Base-by-base conservation (phyloP, 2,888 invertebrate species). In the Epirrhoe tristata region DNA sequence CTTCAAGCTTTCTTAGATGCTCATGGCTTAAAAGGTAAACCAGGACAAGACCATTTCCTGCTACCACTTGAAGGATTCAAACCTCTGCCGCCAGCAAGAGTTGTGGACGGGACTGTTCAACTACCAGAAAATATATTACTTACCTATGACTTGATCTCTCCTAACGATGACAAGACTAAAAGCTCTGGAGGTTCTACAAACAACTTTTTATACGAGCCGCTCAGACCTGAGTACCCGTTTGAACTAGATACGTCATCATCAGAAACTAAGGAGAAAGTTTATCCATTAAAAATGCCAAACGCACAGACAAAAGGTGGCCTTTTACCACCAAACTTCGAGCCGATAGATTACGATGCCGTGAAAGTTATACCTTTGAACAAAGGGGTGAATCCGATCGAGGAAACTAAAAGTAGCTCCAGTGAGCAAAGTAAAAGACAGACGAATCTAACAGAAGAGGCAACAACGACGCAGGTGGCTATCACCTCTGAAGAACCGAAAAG, bases 1-100 rank as follows among this genome's bases (percentile, higher is more conserved):
- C 74, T 93, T 24, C 86, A 89, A 81, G 88, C 88, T 12, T 93
- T 93, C 74, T 79, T 93, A 8, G 85, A 91, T 66, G 80, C 88
- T 14, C 93, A 92, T 71, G 93, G 93, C 0, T 74, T 93, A 7
- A 83, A 88, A 75, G 88, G 88, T 2, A 83, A 83, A 64, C 84
- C 88, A 54, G 91, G 86, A 2, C 83, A 89, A 74, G 91, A 93
- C 69, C 82, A 89, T 75, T 92, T 92, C 58, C 77, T 93, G 1
- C 71, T 93, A 6, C 93, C 93, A 0, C 81, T 93, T 6, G 93
- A 93, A 63, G 93, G 93, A 2, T 93, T 93, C 57, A 93, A 93
- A 50, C 93, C 93, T 34, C 71, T 93, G 31, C 93, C 93, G 10
- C 88, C 92, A 46, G 84, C 88, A 5, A 88, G 77, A 77, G 76